These are phyloP conservation scores for Nipponia nippon DNA, from an alignment of 2,113 vertebrate species.

Conservation along the genomic window DNA sequence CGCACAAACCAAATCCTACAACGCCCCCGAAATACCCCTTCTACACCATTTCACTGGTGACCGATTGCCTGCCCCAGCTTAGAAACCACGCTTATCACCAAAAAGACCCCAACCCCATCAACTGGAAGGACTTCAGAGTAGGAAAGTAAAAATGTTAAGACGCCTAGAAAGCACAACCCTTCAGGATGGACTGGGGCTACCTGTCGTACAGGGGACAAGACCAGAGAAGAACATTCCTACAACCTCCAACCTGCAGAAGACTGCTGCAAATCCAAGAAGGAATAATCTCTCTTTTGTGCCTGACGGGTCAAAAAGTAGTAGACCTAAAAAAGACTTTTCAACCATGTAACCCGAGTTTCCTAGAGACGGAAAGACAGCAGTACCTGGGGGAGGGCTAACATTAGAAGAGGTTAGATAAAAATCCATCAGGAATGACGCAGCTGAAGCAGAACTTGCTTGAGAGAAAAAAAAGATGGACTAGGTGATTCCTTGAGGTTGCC, in stretches of 20 bases:
- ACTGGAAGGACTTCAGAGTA: not conserved
- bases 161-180: not conserved
- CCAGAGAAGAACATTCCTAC: not conserved
- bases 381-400: not conserved
- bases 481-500: not conserved
- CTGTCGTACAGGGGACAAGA: not conserved
- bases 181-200: not conserved
- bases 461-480: not conserved
- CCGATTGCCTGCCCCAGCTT: not conserved
- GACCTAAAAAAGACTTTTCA: not conserved
- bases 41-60: not conserved
- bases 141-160: not conserved
- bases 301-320: not conserved
- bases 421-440: not conserved
- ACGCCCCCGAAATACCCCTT: not conserved
- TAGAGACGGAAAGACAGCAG: not conserved
- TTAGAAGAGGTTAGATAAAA: not conserved
- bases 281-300: not conserved
- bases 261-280: not conserved
- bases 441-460: not conserved
- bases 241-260: not conserved
- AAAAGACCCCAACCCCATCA: not conserved
- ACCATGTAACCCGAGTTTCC: fast-evolving
- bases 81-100: not conserved
- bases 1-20: not conserved